Evolutionary conservation across 1,140 invertebrate species (phyloP).

Genomic region (Euglossa dilemma): DNA sequence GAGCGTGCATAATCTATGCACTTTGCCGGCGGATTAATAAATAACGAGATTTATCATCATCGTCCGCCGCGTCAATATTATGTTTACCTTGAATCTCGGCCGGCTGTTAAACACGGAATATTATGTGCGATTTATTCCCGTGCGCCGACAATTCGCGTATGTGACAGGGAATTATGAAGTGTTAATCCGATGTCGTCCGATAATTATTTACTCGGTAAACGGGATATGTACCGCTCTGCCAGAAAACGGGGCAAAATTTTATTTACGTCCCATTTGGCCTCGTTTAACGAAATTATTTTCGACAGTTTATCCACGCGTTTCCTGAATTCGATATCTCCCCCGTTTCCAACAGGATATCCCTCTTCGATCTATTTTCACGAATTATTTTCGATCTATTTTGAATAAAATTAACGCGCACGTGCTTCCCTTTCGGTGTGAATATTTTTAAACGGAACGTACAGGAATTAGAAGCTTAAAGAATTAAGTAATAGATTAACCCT

Average conservation of each 20-base stretch:
- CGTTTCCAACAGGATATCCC: too few relatives aligned
- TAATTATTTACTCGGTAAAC: neutral
- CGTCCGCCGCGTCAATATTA: neutral
- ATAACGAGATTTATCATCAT: slow-evolving; percentile 19
- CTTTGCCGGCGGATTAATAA: slow-evolving; percentile 10
- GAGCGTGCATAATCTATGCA: slow-evolving; percentile 10
- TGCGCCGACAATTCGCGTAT: neutral
- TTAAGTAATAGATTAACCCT: too few relatives aligned
- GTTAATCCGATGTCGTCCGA: slow-evolving; percentile 5
- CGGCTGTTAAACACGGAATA: slow-evolving; percentile 10
- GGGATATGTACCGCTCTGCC: too few relatives aligned
- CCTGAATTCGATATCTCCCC: neutral
- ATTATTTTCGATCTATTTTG: too few relatives aligned
- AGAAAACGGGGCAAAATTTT: neutral
- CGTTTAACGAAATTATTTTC: neutral
- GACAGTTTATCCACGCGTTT: neutral
- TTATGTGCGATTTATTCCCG: slow-evolving; percentile 18
- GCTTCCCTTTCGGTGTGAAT: too few relatives aligned
- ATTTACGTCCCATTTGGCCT: neutral
- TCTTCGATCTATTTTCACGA: too few relatives aligned
- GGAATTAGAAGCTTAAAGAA: too few relatives aligned
- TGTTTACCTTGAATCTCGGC: slow-evolving; percentile 4
- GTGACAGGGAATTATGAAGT: neutral
- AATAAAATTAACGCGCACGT: too few relatives aligned
- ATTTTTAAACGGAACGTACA: too few relatives aligned